phyloP scores from a whole-genome alignment of 2,113 vertebrate species.

The Amphilophus citrinellus region DNA sequence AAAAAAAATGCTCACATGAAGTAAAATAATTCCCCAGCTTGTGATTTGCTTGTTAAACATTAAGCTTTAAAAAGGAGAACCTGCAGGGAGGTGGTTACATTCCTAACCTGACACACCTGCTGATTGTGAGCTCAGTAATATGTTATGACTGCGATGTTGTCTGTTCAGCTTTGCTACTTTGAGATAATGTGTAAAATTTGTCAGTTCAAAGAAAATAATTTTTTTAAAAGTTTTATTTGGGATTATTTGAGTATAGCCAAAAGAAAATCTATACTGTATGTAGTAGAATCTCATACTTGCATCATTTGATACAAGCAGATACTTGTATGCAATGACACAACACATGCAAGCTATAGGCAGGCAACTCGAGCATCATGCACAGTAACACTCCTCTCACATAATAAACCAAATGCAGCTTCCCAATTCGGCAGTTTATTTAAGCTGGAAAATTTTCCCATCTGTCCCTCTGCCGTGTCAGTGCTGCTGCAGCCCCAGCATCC shows the following conservation, averaged over 20 bases:
- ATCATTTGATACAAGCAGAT: too few relatives aligned
- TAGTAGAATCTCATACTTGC: background rate
- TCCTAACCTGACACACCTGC: background rate
- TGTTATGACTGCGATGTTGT: too few relatives aligned
- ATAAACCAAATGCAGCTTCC: background rate
- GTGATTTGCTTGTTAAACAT: background rate
- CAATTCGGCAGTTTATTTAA: too few relatives aligned
- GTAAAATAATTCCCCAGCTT: background rate
- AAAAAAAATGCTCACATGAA: background rate
- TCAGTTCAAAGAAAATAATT: too few relatives aligned
- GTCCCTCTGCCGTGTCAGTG: too few relatives aligned
- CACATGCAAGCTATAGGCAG: too few relatives aligned
- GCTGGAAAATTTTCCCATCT: too few relatives aligned
- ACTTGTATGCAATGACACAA: too few relatives aligned
- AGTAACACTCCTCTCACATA: background rate
- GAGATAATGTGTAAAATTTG: background rate
- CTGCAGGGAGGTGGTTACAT: background rate
- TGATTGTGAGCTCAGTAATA: too few relatives aligned
- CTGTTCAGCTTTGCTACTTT: too few relatives aligned
- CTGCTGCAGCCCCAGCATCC: too few relatives aligned
- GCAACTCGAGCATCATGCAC: background rate
- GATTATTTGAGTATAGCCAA: background rate
- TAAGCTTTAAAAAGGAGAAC: background rate
- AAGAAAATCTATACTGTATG: background rate
- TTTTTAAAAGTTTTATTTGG: background rate